Base-by-base conservation (phyloP, 1,140 invertebrate genomes). In the Panonychus citri region DNA sequence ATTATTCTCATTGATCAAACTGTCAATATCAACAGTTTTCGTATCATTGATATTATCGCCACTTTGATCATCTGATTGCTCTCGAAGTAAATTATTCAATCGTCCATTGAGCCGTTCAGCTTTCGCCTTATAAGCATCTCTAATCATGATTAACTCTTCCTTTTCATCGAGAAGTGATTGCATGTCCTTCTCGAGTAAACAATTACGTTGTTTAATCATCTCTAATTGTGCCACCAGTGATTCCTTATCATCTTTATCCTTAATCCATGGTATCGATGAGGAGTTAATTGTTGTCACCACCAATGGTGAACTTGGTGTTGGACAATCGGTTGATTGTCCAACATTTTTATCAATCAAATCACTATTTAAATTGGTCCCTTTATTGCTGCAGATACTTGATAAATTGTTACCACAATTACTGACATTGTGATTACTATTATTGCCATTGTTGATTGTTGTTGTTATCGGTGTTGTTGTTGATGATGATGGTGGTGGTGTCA, bases 61-160 rank as follows among this genome's bases (percentile, higher is more conserved):
- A 1, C 15, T 42, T 26, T 25, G 3, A 43, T 57, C 39, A 1
- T 30, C 21, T 46, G 37, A n/a, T 10, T 15, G 12, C 10, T 27
- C 26, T 2, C 24, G 77, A 0, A 89, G 68, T 3, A 83, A 76
- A 61, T 77, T 78, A 61, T 81, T 81, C 13, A 89, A 72, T 66
- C 85, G 81, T 62, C 82, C 77, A 68, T 87, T 88, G 3, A 88
- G 73, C 37, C 83, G 71, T 65, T 85, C 81, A 17, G 82, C 80
- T 70, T 89, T 88, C 60, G 76, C 82, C 66, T 82, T 82, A 62
- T 83, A 85, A n/a, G 80, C 81, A 70, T 87, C 83, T 58, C 83
- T 71, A 66, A 87, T 83, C 15, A 75, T 79, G 24, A 81, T 76
- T 21, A 85, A 66, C 62, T 88, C 85, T 64, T 86, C 82, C 67